Evolutionary conservation across 2,888 invertebrate genomes (phyloP), one percentile per base, ranked within the genome.

Genomic region (Sthenelais limicola): DNA sequence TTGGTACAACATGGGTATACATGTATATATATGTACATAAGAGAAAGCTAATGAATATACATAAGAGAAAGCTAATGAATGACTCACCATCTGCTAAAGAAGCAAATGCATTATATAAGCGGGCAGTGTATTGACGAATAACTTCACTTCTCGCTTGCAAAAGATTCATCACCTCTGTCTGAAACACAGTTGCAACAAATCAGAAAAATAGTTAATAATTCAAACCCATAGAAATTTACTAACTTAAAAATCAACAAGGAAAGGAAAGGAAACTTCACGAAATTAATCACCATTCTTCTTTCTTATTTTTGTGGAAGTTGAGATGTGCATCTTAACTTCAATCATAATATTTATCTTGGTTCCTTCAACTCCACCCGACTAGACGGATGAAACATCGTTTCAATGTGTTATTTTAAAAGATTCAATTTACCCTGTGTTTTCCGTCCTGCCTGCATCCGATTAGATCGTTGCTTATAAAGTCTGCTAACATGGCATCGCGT

Each of bases 61-160:
- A n/a, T n/a, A n/a, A n/a, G n/a, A n/a, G n/a, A n/a, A n/a, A n/a
- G n/a, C n/a, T n/a, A n/a, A n/a, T n/a, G n/a, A n/a, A n/a, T n/a
- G n/a, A 89, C 78, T 91, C 85, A 74, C 92, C 92, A 74, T 89
- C 88, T 81, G 90, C 89, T 66, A 92, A 87, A 0, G 92, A 92
- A 18, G 92, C 91, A 72, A 92, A 86, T 0, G 92, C 89, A 83
- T 92, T 92, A 72, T 92, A 86, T 56, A 92, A 88, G 77, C 92
- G 88, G 3, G 91, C 90, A 43, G 90, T 87, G 71, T 90, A 90
- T 86, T 92, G 91, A 83, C 83, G 83, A 9, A 88, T 82, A 4
- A 83, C 78, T 24, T 81, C 80, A 74, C 81, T 83, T 12, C 80
- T 76, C 5, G 85, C 83, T 21, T 80, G 82, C 30, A 88, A 75